phyloP scores from a whole-genome alignment of 2,113 vertebrate genomes.

The Equus przewalskii region DNA sequence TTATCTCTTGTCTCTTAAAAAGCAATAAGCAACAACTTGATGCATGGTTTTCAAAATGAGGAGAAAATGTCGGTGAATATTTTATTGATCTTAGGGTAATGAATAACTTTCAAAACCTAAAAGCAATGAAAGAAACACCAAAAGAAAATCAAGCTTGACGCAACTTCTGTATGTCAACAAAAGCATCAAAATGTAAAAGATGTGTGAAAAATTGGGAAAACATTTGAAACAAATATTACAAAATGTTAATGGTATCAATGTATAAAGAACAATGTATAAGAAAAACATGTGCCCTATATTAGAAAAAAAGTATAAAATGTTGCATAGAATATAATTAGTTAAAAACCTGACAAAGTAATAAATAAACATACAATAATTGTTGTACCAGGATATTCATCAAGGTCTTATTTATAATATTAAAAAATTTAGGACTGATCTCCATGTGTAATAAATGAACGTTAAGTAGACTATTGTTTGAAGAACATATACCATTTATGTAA shows the following conservation, averaged over 20 bases:
- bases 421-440: not conserved
- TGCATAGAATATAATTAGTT: not conserved
- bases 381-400: not conserved
- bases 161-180: not conserved
- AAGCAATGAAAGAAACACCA: not conserved
- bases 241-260: not conserved
- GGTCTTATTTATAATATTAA: not conserved
- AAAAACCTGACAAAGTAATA: not conserved
- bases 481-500: not conserved
- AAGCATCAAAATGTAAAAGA: slow-evolving; percentile 4
- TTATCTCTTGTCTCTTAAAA: not conserved
- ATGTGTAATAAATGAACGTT: not conserved
- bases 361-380: not conserved
- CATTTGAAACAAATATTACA: not conserved
- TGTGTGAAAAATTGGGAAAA: slow-evolving; percentile 1
- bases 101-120: slow-evolving; percentile 23
- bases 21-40: not conserved
- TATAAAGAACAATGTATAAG: not conserved
- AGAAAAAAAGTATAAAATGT: not conserved
- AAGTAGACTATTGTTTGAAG: not conserved
- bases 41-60: not conserved
- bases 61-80: not conserved
- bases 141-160: not conserved
- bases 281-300: not conserved
- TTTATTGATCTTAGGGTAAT: not conserved